Percentiles rank a stretch among this genome's conserved stretches.
phyloP scores from a whole-genome alignment of 1,140 invertebrate species.

The Gryllus bimaculatus region DNA sequence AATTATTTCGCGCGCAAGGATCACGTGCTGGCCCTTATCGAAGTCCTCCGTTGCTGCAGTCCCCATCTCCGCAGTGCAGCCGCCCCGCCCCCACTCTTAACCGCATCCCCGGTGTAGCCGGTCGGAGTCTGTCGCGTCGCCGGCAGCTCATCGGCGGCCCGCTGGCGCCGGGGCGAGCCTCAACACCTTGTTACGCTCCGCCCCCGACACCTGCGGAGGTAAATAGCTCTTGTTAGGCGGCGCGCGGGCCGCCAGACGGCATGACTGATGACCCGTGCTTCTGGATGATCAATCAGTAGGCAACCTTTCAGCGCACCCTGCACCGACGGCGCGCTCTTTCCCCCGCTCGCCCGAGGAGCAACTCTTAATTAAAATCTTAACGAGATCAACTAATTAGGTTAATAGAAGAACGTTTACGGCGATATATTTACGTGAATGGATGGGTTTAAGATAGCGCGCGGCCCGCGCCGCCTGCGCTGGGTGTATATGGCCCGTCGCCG shows the following conservation, averaged over 20 bases:
- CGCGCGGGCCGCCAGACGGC: too few species aligned
- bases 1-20: too few species aligned
- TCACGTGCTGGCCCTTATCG: too few species aligned
- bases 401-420: background rate
- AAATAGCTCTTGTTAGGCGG: background rate
- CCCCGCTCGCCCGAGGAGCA: background rate
- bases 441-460: background rate
- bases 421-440: background rate
- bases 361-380: slow-evolving; percentile 6
- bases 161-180: too few species aligned
- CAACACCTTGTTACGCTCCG: background rate
- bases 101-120: too few species aligned
- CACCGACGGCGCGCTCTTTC: background rate
- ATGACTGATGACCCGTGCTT: background rate
- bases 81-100: too few species aligned
- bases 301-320: background rate
- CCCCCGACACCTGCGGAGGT: background rate
- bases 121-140: too few species aligned
- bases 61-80: too few species aligned
- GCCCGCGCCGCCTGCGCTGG: background rate
- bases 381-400: background rate
- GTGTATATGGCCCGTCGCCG: background rate
- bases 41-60: too few species aligned
- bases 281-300: background rate
- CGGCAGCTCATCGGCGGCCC: too few species aligned